A percentile compares a stretch with the other conserved stretches of the same genome.
Conservation (phyloP, 2,113 vertebrate species). For the Corythornis madagascariensis region DNA sequence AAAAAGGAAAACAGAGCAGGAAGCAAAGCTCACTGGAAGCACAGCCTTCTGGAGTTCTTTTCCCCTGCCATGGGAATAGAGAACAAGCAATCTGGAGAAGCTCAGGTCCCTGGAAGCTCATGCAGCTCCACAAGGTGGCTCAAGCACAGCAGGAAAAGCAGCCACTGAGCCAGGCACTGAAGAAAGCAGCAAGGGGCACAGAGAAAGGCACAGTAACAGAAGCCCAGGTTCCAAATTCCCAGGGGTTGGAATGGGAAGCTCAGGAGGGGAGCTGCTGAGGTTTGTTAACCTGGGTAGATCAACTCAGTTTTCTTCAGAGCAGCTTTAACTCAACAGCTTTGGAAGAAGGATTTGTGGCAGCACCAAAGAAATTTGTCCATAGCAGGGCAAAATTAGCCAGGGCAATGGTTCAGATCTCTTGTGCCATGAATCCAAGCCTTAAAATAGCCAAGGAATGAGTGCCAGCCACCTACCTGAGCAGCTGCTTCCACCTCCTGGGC, state of each 20-base stretch:
- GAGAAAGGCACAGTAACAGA: not conserved
- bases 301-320: not conserved
- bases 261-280: not conserved
- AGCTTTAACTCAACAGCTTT: not conserved
- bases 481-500: not conserved
- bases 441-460: not conserved
- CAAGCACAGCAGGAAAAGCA: not conserved
- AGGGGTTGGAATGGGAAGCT: not conserved
- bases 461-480: not conserved
- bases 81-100: not conserved
- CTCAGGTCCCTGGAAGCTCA: not conserved
- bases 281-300: not conserved
- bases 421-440: not conserved
- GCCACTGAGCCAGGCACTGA: not conserved
- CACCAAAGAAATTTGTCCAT: not conserved
- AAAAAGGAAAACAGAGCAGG: conserved; percentile 24
- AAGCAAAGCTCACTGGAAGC: not conserved
- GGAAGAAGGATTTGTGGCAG: not conserved
- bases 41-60: not conserved
- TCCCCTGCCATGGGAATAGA: not conserved
- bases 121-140: not conserved
- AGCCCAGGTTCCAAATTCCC: not conserved
- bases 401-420: not conserved
- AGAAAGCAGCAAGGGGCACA: not conserved
- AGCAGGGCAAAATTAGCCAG: not conserved